phyloP scores from a whole-genome alignment of 2,888 invertebrate species.

The Fragum fragum region DNA sequence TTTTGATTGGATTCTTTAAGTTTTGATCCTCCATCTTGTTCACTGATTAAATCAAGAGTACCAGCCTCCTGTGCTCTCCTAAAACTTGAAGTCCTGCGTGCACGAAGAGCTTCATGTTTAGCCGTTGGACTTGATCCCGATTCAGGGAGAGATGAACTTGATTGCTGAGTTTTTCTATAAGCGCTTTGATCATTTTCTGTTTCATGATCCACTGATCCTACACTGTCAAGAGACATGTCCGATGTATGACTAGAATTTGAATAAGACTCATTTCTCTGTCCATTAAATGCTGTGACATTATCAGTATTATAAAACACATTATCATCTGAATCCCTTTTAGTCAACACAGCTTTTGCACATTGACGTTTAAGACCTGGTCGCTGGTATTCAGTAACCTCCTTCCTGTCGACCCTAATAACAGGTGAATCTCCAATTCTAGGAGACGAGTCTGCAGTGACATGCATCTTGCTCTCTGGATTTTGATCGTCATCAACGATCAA shows the following conservation, averaged over 20 bases:
- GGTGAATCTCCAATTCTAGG: neutral
- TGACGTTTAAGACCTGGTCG: slow-evolving; percentile 56
- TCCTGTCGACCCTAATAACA: slow-evolving; percentile 27
- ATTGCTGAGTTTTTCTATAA: slow-evolving; percentile 23
- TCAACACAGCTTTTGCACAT: slow-evolving; percentile 49
- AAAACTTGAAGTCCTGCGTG: slow-evolving; percentile 72
- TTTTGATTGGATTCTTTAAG: slow-evolving; percentile 63
- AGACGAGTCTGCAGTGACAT: slow-evolving; percentile 35
- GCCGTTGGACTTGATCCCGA: slow-evolving; percentile 49
- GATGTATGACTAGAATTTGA: slow-evolving; percentile 54
- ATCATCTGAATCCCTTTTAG: slow-evolving; percentile 47
- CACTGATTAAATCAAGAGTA: slow-evolving; percentile 29
- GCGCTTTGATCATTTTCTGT: slow-evolving; percentile 46
- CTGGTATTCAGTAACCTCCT: slow-evolving; percentile 45
- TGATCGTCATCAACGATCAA: slow-evolving; percentile 19
- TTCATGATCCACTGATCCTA: slow-evolving; percentile 50
- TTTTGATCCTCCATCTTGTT: slow-evolving; percentile 38
- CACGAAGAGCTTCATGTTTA: slow-evolving; percentile 57
- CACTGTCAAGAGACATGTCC: slow-evolving; percentile 52
- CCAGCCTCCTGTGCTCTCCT: slow-evolving; percentile 69
- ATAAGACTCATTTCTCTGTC: slow-evolving; percentile 23
- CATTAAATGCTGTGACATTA: slow-evolving; percentile 34
- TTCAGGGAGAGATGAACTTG: slow-evolving; percentile 65
- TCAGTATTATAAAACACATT: slow-evolving; percentile 52
- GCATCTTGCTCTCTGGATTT: slow-evolving; percentile 39